Conservation (phyloP, 2,113 vertebrate genomes). For the Muntiacus reevesi region DNA sequence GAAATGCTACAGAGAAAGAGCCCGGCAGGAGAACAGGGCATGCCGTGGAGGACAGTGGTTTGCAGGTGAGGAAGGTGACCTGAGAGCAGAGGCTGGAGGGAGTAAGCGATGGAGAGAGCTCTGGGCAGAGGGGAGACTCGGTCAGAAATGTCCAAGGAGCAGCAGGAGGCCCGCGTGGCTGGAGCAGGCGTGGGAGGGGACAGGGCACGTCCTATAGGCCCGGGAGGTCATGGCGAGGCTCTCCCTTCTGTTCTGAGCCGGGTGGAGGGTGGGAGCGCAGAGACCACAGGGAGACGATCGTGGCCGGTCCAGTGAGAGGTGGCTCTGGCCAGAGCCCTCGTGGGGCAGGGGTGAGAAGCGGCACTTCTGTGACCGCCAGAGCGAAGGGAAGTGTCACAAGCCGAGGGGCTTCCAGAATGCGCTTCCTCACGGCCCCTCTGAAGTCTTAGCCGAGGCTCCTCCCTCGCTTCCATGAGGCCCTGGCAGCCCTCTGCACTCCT, state of each 20-base stretch:
- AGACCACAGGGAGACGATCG: not conserved
- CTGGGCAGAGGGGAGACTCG: not conserved
- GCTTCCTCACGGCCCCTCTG: not conserved
- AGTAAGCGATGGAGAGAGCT: not conserved
- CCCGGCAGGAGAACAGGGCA: not conserved
- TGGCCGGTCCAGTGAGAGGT: not conserved
- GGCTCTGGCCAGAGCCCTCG: not conserved
- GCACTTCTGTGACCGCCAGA: rapidly evolving
- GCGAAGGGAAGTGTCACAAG: not conserved
- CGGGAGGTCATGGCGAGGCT: rapidly evolving
- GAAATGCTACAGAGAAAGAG: not conserved
- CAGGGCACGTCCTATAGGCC: too few relatives aligned
- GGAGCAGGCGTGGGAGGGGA: not conserved
- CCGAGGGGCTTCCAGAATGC: not conserved
- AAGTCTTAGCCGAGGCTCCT: not conserved
- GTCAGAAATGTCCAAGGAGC: not conserved
- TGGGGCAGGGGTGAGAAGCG: not conserved
- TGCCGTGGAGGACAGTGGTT: not conserved
- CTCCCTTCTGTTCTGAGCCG: not conserved
- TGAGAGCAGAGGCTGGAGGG: not conserved
- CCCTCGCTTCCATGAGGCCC: not conserved
- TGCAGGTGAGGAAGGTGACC: not conserved
- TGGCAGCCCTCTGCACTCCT: not conserved
- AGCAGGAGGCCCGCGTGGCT: rapidly evolving
- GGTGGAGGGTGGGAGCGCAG: not conserved